Base-by-base conservation (phyloP, 2,888 invertebrate genomes). In the Sabatieria punctata region DNA sequence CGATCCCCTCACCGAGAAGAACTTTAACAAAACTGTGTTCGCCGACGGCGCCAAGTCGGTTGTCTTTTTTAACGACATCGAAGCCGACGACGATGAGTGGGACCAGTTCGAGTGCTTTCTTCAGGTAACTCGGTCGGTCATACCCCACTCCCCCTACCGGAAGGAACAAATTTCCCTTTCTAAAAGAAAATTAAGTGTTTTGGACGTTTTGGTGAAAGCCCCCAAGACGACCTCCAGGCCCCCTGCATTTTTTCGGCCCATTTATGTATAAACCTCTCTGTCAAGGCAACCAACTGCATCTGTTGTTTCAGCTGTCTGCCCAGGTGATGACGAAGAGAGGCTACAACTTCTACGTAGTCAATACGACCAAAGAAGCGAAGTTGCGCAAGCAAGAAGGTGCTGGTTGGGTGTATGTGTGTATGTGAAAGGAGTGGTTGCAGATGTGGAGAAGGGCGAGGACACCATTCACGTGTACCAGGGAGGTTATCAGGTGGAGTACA, bases 101-200 rank as follows among this genome's bases (percentile, higher is more conserved):
- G 63, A 63, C 47, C 63, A 63, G 48, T 63, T 60, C 50, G 63
- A 63, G 51, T 63, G 63, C 53, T 63, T 63, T 54, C 56, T 63
- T 23, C 63, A 63, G 58, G 62, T 60, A 38, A 38, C n/a, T n/a
- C n/a, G n/a, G n/a, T n/a, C n/a, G n/a, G n/a, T n/a, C n/a, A n/a
- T n/a, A n/a, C n/a, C n/a, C n/a, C n/a, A n/a, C n/a, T n/a, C n/a
- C n/a, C n/a, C n/a, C n/a, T n/a, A n/a, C n/a, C n/a, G n/a, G n/a
- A n/a, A n/a, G n/a, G n/a, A n/a, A n/a, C n/a, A n/a, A n/a, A n/a
- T n/a, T n/a, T n/a, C n/a, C n/a, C n/a, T n/a, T n/a, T n/a, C n/a
- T n/a, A n/a, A n/a, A n/a, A n/a, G n/a, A n/a, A n/a, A n/a, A n/a
- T n/a, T n/a, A n/a, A n/a, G n/a, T n/a, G n/a, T n/a, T n/a, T n/a